Evolutionary conservation across 2,797 vertebrate species (phyloP), one percentile per base, ranked within the genome.

Genomic region (Monodelphis domestica): DNA sequence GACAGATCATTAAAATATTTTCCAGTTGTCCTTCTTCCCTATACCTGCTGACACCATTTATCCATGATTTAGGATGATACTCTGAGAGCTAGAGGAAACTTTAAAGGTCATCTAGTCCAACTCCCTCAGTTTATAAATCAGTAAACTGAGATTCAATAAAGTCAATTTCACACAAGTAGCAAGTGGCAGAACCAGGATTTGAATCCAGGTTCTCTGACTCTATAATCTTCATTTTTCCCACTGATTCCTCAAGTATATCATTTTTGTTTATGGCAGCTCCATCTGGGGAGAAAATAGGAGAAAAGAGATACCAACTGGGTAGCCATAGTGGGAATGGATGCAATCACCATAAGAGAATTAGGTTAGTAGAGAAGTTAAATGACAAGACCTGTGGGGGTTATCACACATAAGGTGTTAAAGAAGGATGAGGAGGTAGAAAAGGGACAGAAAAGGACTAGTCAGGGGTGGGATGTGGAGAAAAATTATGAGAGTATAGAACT

Each of bases 1-100:
- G 10, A 12, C 14, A 53, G 53, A 12, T 5, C 33, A 9, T 4
- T 33, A 9, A 26, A 45, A 1, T 1, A 14, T 17, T 45, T 78
- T 45, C 70, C 21, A 45, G 38, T 45, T 78, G 15, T 24, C 30
- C 12, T 92, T 53, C 14, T 12, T 29, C 2, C 63, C 53, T n/a
- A 54, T 5, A 12, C 26, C 3, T 17, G 24, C 56, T 51, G 1
- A 21, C 0, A 6, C 7, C 0, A 0, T 50, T 78, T 78, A 26
- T 78, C 38, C 7, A 26, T 78, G 70, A 45, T 7, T 78, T 78
- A 78, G n/a, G n/a, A 78, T 78, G 15, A 45, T 78, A n/a, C 59
- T n/a, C 21, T 38, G 59, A 70, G 5, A 70, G 33, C 59, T 70
- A 45, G n/a, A 70, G 45, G 21, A 10, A 9, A 78, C 7, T 45